Evolutionary conservation across 2,113 vertebrate species (phyloP).

Genomic region (Isurus oxyrinchus): DNA sequence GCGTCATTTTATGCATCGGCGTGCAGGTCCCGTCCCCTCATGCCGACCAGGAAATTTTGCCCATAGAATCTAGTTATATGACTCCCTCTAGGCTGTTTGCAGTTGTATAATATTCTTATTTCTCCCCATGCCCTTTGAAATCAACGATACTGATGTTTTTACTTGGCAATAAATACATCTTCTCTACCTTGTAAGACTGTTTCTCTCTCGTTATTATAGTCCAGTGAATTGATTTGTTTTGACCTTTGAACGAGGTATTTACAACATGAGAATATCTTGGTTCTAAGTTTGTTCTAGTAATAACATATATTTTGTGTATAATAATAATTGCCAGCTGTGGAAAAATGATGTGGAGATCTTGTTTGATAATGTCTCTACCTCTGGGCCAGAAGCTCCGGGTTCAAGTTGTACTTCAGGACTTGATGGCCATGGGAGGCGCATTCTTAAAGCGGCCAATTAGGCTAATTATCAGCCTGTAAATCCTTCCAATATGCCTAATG

Average conservation of each 20-base stretch:
- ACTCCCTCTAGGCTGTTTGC: not conserved
- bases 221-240: not conserved
- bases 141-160: not conserved
- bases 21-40: too few relatives aligned
- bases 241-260: not conserved
- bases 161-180: not conserved
- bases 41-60: too few relatives aligned
- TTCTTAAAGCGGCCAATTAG: too few relatives aligned
- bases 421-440: too few relatives aligned
- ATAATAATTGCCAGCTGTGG: not conserved
- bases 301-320: not conserved
- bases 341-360: not conserved
- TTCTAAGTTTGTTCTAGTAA: not conserved
- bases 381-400: too few relatives aligned
- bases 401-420: too few relatives aligned
- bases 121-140: not conserved
- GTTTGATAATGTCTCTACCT: too few relatives aligned
- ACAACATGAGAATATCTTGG: not conserved
- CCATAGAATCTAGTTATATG: not conserved
- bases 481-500: too few relatives aligned
- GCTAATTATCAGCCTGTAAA: too few relatives aligned
- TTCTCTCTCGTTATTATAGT: not conserved
- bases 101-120: not conserved
- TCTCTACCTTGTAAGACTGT: not conserved
- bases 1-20: too few relatives aligned